Evolutionary conservation across 2,888 invertebrate species (phyloP), one percentile per base, ranked within the genome.

Genomic region (Invenusta paracnida): DNA sequence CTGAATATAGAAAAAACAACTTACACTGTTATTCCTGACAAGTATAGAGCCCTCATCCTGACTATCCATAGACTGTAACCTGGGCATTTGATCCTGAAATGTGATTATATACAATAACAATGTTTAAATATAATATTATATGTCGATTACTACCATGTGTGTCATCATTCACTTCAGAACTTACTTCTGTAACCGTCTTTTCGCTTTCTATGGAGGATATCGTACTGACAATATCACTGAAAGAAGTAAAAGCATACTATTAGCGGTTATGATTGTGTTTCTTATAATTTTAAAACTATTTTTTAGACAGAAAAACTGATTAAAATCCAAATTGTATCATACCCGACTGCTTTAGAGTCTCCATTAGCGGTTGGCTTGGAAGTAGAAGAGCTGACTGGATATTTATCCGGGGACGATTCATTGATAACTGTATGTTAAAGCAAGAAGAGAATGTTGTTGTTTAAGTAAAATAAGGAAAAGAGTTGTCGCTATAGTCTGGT

Each of bases 1-100:
- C n/a, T n/a, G n/a, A n/a, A n/a, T n/a, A n/a, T n/a, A n/a, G n/a
- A 48, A 11, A 48, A 17, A 48, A 48, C 48, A 48, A 73, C 83
- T 67, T 67, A 84, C 84, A 67, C 84, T 84, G 29, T 84, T 84
- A 79, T 66, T 29, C 27, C 84, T 25, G 73, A 66, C 73, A 27
- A 84, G 73, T 30, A 28, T 28, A 67, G 84, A 84, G 25, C 84
- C 73, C 67, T 84, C 84, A 29, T 84, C 84, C 29, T 84, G 84
- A 73, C 84, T 84, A 2, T 84, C 84, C n/a, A 67, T 84, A 2
- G 84, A 84, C 27, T 84, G 67, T 25, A 84, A 27, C 48, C 84
- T 5, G 23, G 73, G 27, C 2, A 73, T 73, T 2, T 73, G 73
- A 73, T 73, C 73, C 73, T 73, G 17, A 73, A 73, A 23, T 73